A percentile compares a stretch with the other conserved stretches of the same genome.
Conservation (phyloP, 2,888 invertebrate species). For the Latrodectus elegans region DNA sequence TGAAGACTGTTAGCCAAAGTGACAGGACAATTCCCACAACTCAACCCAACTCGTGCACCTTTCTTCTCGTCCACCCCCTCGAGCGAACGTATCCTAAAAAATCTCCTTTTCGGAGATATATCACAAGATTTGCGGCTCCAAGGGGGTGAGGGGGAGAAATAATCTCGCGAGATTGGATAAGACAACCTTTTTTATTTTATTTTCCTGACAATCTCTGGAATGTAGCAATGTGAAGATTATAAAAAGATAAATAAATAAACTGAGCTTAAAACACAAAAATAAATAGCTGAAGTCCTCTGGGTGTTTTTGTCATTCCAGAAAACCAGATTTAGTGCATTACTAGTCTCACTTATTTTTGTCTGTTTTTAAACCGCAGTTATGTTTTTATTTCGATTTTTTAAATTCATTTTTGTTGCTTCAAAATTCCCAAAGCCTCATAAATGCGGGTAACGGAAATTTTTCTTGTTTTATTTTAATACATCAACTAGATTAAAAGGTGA, state of each 20-base stretch:
- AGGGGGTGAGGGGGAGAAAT: slow-evolving; percentile 16
- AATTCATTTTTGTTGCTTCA: not conserved
- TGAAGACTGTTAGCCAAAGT: slow-evolving; percentile 8
- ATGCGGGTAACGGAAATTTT: no score
- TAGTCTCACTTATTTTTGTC: not conserved
- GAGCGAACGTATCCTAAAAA: slow-evolving; percentile 12
- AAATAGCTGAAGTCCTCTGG: not conserved
- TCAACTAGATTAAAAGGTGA: no score
- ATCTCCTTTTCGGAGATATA: slow-evolving; percentile 44
- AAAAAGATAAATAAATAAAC: not conserved
- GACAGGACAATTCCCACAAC: slow-evolving; percentile 50
- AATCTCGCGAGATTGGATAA: slow-evolving; percentile 56
- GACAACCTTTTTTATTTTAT: slow-evolving; percentile 12
- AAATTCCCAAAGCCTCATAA: no score
- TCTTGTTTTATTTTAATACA: no score
- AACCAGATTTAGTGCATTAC: slow-evolving; percentile 38
- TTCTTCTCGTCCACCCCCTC: not conserved
- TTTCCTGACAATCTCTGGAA: not conserved
- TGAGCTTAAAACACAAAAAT: not conserved
- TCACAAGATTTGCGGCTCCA: slow-evolving; percentile 32
- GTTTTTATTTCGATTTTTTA: not conserved
- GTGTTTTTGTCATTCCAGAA: slow-evolving; percentile 35
- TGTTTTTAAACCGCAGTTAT: slow-evolving; percentile 9
- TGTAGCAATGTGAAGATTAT: slow-evolving; percentile 10
- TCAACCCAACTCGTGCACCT: not conserved